A percentile compares a stretch with the other conserved stretches of the same genome.
phyloP scores from a whole-genome alignment of 2,113 vertebrate genomes.

The Hemiprocne comata region DNA sequence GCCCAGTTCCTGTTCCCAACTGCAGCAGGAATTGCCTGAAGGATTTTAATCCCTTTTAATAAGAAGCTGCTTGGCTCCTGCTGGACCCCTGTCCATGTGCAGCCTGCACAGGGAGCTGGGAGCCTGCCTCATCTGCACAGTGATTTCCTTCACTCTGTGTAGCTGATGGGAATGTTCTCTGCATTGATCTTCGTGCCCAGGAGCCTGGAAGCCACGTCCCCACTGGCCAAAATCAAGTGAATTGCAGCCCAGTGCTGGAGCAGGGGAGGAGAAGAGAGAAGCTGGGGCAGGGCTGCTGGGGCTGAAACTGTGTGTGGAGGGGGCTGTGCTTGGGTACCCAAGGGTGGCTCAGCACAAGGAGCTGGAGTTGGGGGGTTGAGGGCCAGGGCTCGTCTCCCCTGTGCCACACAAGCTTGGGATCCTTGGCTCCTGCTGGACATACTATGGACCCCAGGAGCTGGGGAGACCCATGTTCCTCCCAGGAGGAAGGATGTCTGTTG shows the following conservation, averaged over 20 bases:
- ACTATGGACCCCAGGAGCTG: background rate
- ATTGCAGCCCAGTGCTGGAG: background rate
- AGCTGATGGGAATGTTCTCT: background rate
- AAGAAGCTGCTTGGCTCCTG: background rate
- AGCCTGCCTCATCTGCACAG: background rate
- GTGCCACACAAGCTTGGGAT: background rate
- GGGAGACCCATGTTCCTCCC: background rate
- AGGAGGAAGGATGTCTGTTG: background rate
- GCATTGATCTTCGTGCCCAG: too few species aligned
- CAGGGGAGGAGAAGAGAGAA: background rate
- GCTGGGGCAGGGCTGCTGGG: background rate
- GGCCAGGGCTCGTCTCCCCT: background rate
- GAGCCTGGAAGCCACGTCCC: background rate
- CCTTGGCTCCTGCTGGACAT: background rate
- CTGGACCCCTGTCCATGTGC: background rate
- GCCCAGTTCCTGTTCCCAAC: background rate
- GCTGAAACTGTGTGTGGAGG: too few species aligned
- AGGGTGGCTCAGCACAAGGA: background rate
- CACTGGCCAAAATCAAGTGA: fast-evolving
- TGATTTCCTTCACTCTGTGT: background rate
- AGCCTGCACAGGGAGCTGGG: background rate
- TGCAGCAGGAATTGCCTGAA: background rate
- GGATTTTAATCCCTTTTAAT: background rate
- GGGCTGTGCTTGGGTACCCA: background rate
- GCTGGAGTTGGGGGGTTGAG: background rate